phyloP scores from a whole-genome alignment of 2,797 vertebrate species.

The Rhincodon typus region DNA sequence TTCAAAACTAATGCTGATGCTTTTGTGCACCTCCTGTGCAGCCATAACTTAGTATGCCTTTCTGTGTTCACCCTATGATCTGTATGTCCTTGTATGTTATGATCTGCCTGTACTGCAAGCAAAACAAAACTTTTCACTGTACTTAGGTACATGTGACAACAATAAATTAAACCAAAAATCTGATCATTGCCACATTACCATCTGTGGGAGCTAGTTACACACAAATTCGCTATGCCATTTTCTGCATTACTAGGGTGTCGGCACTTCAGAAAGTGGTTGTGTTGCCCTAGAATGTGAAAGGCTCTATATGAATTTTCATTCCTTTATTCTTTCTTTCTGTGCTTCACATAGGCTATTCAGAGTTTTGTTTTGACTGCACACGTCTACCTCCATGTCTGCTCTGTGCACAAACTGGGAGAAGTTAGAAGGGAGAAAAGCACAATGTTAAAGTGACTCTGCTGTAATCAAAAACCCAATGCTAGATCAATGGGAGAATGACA shows the following conservation, averaged over 20 bases:
- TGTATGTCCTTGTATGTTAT: too few relatives aligned
- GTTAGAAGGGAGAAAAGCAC: neutral
- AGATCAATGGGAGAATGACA: neutral
- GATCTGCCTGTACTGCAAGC: too few relatives aligned
- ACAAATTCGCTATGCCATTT: neutral
- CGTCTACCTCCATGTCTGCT: neutral
- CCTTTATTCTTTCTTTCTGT: neutral
- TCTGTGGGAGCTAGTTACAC: neutral
- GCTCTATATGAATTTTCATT: neutral
- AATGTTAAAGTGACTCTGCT: neutral
- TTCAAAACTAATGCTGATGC: too few relatives aligned
- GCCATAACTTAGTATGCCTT: too few relatives aligned
- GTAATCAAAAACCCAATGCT: neutral
- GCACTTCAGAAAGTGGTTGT: neutral
- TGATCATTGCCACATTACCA: neutral
- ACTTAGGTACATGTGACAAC: too few relatives aligned
- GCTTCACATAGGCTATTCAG: neutral
- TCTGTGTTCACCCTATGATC: too few relatives aligned
- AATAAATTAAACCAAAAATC: neutral
- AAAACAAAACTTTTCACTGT: too few relatives aligned
- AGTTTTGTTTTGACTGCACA: too few relatives aligned
- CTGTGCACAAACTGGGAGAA: neutral
- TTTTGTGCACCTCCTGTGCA: too few relatives aligned
- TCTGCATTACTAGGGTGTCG: neutral
- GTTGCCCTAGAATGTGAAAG: neutral